Conservation (phyloP, 64 coral and sea anemone species). For the Acropora tenuis region DNA sequence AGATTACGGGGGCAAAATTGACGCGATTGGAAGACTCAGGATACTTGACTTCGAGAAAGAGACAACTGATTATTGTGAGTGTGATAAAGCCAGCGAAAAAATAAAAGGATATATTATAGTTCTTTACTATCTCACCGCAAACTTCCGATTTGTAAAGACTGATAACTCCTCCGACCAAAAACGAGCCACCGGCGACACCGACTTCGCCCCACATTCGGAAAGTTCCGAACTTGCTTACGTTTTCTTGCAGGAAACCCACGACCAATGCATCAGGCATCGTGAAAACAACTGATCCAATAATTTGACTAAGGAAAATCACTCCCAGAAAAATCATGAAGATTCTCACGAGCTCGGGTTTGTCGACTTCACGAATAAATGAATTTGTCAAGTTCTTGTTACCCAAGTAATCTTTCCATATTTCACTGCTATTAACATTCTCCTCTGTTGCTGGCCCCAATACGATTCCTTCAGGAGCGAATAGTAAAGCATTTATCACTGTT, state of each 20-base stretch:
- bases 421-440: not conserved
- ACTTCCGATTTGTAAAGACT: conserved; percentile 34
- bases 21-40: not conserved
- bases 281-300: conserved; percentile 49
- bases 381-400: not conserved
- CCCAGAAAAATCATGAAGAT: conserved; percentile 37
- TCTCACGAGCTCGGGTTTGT: not conserved
- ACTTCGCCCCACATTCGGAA: conserved; percentile 65
- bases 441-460: not conserved
- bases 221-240: conserved; percentile 40
- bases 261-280: conserved; percentile 36
- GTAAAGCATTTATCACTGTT: conserved; percentile 17
- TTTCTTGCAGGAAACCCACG: conserved; percentile 40
- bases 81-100: conserved; percentile 69
- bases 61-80: conserved; percentile 19
- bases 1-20: not conserved
- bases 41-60: conserved; percentile 55
- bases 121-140: conserved; percentile 53
- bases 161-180: conserved; percentile 63
- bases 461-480: conserved; percentile 19
- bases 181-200: conserved; percentile 37
- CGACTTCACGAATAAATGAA: not conserved
- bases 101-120: conserved; percentile 69
- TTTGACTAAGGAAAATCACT: conserved; percentile 9
- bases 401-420: not conserved